Base-by-base conservation (phyloP, 1,140 invertebrate species). In the Acyrthosiphon pisum region DNA sequence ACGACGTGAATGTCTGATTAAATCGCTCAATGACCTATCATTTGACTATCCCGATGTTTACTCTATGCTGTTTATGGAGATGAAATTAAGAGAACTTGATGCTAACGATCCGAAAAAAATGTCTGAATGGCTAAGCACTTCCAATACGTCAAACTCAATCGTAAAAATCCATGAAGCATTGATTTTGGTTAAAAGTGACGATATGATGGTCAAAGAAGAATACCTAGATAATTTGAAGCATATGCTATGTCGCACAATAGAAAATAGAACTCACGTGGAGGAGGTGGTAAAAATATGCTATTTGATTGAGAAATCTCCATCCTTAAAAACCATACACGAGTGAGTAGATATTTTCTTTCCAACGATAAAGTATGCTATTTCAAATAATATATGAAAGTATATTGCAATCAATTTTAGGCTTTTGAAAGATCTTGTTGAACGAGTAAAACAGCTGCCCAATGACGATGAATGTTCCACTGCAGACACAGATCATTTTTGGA, bases 81-180 rank as follows among this genome's bases (percentile, higher is more conserved):
- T 91, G 26, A 91, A 91, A 37, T 83, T 23, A 35, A 44, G 90
- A 81, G 90, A 91, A 91, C 8, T 81, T 7, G 90, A 48, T n/a
- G 23, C 44, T 14, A 91, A 91, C 11, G 90, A 91, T 81, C 44
- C 90, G 4, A 81, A 76, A 2, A 91, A 81, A 83, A 91, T 91
- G 22, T 4, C 30, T 1, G 81, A 91, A 81, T 91, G 60, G 68
- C 7, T 91, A 14, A 46, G 56, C 20, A 50, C 35, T 76, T 90
- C 89, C 14, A 30, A 60, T 30, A 60, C 6, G 3, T 26, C 22
- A 90, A 90, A 76, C 26, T 90, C 35, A 60, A 60, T 60, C 30
- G 26, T 60, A 8, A 60, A 60, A 60, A 60, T 60, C 9, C 37
- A 90, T 2, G 89, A 90, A 68, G 50, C 89, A 30, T 60, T 90